Percentiles rank a stretch among this genome's conserved stretches.
Evolutionary conservation across 2,888 invertebrate genomes (phyloP).

Genomic region (Scotopteryx bipunctaria): DNA sequence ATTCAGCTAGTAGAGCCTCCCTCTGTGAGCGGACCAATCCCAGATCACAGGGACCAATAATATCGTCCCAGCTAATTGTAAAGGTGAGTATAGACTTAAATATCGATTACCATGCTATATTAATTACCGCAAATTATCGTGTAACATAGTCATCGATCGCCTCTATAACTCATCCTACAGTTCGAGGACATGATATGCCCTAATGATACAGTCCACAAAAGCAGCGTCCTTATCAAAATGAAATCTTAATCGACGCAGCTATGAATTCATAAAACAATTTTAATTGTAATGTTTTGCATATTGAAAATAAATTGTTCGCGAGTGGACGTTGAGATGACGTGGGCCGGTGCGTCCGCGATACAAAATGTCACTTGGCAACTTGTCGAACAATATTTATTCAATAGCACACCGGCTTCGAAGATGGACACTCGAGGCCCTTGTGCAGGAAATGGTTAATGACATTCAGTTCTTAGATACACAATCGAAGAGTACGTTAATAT

Average conservation of each 20-base stretch:
- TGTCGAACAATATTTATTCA: conserved; percentile 79
- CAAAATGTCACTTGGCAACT: conserved; percentile 78
- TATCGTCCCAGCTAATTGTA: conserved; percentile 12
- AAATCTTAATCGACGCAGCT: conserved; percentile 75
- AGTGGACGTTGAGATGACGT: conserved; percentile 61
- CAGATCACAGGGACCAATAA: conserved; percentile 7
- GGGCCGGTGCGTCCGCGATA: conserved; percentile 56
- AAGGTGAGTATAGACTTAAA: conserved; percentile 15
- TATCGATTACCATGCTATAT: conserved; percentile 35
- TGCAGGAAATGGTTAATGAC: conserved; percentile 77
- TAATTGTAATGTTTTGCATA: conserved; percentile 77
- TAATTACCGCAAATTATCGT: conserved; percentile 36
- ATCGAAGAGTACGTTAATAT: conserved; percentile 68
- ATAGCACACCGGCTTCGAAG: conserved; percentile 67
- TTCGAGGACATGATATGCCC: conserved; percentile 51
- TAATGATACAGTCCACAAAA: conserved; percentile 69
- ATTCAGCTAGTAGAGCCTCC: conserved; percentile 8
- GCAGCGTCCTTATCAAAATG: conserved; percentile 71
- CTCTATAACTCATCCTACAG: conserved; percentile 52
- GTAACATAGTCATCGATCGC: conserved; percentile 43
- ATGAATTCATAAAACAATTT: conserved; percentile 75
- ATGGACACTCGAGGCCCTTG: conserved; percentile 72
- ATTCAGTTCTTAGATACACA: conserved; percentile 74
- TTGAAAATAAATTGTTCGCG: conserved; percentile 70
- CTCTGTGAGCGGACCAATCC: conserved; percentile 4